phyloP scores from a whole-genome alignment of 2,888 invertebrate species.

The Drosophila borealis region DNA sequence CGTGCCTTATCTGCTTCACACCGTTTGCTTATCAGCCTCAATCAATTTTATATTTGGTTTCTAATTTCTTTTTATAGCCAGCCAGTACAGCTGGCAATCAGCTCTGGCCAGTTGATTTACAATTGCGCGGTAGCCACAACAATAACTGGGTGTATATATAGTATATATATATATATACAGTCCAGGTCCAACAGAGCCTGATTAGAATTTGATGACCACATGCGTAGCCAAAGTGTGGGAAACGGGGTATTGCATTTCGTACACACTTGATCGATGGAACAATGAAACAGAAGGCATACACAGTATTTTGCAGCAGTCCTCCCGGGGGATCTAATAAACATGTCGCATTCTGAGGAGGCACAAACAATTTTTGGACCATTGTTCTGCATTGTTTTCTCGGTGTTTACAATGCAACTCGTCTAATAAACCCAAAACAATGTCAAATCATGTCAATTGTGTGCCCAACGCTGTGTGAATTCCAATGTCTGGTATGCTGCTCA shows the following conservation, averaged over 20 bases:
- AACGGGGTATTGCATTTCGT: constrained; percentile 39
- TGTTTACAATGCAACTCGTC: constrained; percentile 57
- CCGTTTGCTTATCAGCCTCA: constrained; percentile 59
- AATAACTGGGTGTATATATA: constrained; percentile 6
- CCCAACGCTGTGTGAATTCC: not conserved
- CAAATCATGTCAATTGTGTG: constrained; percentile 47
- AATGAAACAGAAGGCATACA: constrained; percentile 7
- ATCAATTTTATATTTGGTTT: constrained; percentile 34
- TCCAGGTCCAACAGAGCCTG: constrained; percentile 7
- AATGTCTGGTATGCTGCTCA: constrained; percentile 24
- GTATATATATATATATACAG: constrained; percentile 6
- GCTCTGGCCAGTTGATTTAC: constrained; percentile 58
- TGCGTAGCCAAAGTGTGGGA: constrained; percentile 54
- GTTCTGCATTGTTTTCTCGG: constrained; percentile 32
- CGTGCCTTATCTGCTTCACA: constrained; percentile 60
- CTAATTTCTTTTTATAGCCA: constrained; percentile 51
- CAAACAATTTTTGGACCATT: constrained; percentile 31
- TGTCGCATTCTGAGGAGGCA: constrained; percentile 49
- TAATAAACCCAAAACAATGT: constrained; percentile 65
- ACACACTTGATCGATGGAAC: constrained; percentile 55
- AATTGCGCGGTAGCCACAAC: constrained; percentile 44
- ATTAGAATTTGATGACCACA: constrained; percentile 36
- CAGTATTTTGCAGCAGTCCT: constrained; percentile 32
- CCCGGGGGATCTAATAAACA: constrained; percentile 76
- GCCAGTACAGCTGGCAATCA: constrained; percentile 58